Evolutionary conservation across 1,140 invertebrate genomes (phyloP), one percentile per base, ranked within the genome.

Genomic region (Marisa cornuarietis): DNA sequence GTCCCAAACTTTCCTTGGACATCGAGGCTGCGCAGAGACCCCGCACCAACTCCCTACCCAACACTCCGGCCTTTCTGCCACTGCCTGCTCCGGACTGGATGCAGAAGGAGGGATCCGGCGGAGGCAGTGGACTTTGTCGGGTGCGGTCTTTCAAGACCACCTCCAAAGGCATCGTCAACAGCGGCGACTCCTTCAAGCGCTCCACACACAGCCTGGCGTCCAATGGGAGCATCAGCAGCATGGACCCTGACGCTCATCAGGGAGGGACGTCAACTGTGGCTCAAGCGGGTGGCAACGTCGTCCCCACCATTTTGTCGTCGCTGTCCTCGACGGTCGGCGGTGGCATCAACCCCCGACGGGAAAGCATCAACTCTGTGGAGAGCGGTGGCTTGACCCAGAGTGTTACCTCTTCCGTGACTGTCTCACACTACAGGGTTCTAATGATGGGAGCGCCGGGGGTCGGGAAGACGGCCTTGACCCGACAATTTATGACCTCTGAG

Each of bases 401-500:
- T 7, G 49, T 51, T 0, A 65, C 63, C 20, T 10, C 49, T 42
- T 68, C 63, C 11, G 71, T 22, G 51, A 7, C 63, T 10, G 4
- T 58, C 5, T 54, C 72, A 26, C 65, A 65, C 74, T 77, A 68
- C 89, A 92, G 95, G 20, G 95, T 97, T 9, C 95, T 96, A 1
- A 92, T 97, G 93, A 91, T 98, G 42, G 96, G 96, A 1, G 95
- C 95, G 83, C 93, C 94, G 0, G 96, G 95, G 1, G 96, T 97
- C 31, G 96, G 96, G 1, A 97, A 97, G 90, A 96, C 95, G 3
- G 95, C 96, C 0, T 91, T 97, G 6, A 94, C 96, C 1, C 95
- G 95, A 0, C 96, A 97, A 89, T 97, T 97, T 87, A 96, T 97
- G 95, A 97, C 96, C 8, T 96, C 96, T 71, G 96, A 98, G 85